Conservation (phyloP, 2,797 vertebrate species). For the Lagorchestes hirsutus region DNA sequence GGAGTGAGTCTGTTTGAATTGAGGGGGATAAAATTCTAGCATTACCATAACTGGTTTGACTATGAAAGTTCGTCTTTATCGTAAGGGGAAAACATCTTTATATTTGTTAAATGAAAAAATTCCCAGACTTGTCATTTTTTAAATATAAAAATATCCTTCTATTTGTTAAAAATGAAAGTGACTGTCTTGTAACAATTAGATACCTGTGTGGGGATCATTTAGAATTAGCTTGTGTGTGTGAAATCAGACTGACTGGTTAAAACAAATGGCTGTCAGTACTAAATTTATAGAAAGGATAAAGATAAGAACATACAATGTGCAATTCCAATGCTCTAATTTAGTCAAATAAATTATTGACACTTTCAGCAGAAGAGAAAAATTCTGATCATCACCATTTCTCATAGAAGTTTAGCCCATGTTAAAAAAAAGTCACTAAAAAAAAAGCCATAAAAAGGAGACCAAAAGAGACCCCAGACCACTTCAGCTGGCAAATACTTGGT, state of each 20-base stretch:
- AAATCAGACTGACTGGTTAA: neutral
- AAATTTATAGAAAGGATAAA: neutral
- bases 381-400: neutral
- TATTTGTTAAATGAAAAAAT: neutral
- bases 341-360: neutral
- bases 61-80: neutral
- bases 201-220: neutral
- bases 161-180: neutral
- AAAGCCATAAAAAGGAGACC: neutral
- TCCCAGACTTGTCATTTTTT: neutral
- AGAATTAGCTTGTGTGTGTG: neutral
- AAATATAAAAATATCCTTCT: neutral
- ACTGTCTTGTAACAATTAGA: neutral
- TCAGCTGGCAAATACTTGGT: neutral
- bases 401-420: neutral
- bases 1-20: neutral
- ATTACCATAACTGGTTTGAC: neutral
- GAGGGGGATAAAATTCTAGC: neutral
- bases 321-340: neutral
- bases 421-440: neutral
- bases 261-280: neutral
- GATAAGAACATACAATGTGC: neutral
- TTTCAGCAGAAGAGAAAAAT: neutral
- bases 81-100: neutral
- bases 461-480: neutral